Evolutionary conservation across 2,113 vertebrate genomes (phyloP).

Genomic region (Ondatra zibethicus): DNA sequence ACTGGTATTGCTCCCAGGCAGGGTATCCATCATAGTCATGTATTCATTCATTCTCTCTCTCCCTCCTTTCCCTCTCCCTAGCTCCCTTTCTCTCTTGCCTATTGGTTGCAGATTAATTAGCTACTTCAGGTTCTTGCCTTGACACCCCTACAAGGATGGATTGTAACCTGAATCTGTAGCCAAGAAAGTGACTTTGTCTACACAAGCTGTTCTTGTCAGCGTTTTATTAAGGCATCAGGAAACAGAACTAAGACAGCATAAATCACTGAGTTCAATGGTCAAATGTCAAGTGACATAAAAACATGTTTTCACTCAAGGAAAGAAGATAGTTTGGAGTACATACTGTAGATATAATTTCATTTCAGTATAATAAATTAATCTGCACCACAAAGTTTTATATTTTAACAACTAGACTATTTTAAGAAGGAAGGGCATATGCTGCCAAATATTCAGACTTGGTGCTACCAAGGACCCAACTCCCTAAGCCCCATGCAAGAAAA

Average conservation of each 20-base stretch:
- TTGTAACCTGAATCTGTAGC: not conserved
- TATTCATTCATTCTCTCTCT: not conserved
- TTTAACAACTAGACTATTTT: constrained; percentile 1
- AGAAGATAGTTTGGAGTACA: not conserved
- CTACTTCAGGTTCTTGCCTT: not conserved
- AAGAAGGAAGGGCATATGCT: not conserved
- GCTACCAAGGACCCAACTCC: not conserved
- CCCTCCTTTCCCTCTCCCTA: not conserved
- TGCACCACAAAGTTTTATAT: not conserved
- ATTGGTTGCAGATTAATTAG: not conserved
- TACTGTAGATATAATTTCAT: not conserved
- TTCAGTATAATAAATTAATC: not conserved
- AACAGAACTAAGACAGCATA: not conserved
- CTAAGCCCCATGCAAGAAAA: not conserved
- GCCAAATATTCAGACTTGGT: not conserved
- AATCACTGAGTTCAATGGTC: not conserved
- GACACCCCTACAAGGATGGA: not conserved
- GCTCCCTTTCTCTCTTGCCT: not conserved
- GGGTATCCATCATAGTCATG: not conserved
- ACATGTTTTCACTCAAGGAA: not conserved
- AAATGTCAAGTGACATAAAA: constrained; percentile 4
- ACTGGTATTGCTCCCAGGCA: not conserved
- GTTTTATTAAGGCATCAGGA: not conserved
- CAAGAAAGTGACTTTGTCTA: not conserved
- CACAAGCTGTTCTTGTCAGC: not conserved